A percentile compares a stretch with the other conserved stretches of the same genome.
These are phyloP conservation scores for Asteroscopus sphinx DNA, from an alignment of 2,888 invertebrate species.

Conservation along the genomic window DNA sequence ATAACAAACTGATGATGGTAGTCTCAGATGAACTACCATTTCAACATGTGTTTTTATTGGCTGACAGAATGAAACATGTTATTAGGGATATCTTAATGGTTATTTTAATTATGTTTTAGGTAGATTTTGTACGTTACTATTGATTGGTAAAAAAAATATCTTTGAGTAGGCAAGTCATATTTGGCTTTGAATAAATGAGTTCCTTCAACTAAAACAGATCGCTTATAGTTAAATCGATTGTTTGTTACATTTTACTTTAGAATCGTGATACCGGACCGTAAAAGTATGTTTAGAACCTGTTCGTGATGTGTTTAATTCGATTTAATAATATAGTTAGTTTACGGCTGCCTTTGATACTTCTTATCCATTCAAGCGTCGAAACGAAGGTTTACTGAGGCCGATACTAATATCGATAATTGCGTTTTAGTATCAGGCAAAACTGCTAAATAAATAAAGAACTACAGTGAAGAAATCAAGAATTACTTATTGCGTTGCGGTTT, in stretches of 20 bases:
- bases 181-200: constrained; percentile 6
- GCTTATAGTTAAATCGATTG: constrained; percentile 18
- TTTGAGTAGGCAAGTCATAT: neutral
- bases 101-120: constrained; percentile 1
- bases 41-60: constrained; percentile 26
- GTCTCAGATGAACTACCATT: constrained; percentile 6
- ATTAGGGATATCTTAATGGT: neutral
- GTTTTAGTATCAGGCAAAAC: constrained; percentile 5
- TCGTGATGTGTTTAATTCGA: constrained; percentile 16
- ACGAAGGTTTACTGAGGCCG: constrained; percentile 17
- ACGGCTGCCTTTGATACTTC: constrained; percentile 12
- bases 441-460: neutral
- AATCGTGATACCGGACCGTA: constrained; percentile 27
- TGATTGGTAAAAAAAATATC: neutral
- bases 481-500: neutral
- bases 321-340: constrained; percentile 23
- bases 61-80: neutral
- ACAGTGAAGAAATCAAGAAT: neutral
- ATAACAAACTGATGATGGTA: constrained; percentile 11
- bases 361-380: constrained; percentile 28
- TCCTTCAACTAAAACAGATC: neutral
- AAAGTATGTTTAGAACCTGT: constrained; percentile 19
- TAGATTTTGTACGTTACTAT: neutral
- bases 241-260: too few species aligned
- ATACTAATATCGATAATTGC: constrained; percentile 15